These are phyloP conservation scores for Jacana jacana DNA, from an alignment of 2,113 vertebrate genomes.

Conservation along the genomic window DNA sequence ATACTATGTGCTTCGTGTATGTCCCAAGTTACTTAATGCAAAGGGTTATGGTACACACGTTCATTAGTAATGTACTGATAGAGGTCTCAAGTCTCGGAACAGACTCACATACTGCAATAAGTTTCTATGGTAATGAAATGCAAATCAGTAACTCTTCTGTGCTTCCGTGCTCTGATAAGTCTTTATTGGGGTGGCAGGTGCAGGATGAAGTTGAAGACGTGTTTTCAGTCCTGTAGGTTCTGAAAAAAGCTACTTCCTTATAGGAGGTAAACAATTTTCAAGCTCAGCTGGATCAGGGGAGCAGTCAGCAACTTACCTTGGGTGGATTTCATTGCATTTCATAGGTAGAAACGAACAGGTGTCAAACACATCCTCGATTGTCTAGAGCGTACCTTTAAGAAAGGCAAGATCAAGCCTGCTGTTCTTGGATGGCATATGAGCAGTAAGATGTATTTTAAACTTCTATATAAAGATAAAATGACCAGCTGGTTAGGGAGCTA, in stretches of 20 bases:
- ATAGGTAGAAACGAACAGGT: fast-evolving
- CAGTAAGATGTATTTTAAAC: fast-evolving
- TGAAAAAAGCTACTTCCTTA: not conserved
- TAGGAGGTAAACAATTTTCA: not conserved
- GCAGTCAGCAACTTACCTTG: not conserved
- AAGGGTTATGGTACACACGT: not conserved
- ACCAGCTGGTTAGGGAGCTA: not conserved
- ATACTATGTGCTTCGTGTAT: not conserved
- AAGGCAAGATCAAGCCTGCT: not conserved
- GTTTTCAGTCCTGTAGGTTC: not conserved
- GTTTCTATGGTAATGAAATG: not conserved
- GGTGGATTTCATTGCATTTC: not conserved
- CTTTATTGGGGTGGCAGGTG: not conserved
- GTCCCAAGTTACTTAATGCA: not conserved
- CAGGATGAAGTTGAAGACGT: not conserved
- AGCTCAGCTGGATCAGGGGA: too few species aligned
- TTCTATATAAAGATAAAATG: not conserved
- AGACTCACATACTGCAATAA: not conserved
- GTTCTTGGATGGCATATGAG: not conserved
- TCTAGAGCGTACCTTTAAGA: not conserved
- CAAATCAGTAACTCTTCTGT: not conserved
- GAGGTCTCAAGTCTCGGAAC: not conserved
- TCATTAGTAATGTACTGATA: not conserved
- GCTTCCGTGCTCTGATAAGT: not conserved
- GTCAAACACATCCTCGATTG: not conserved